Conservation (phyloP, 1,140 invertebrate genomes). For the Dufourea novaeangliae region DNA sequence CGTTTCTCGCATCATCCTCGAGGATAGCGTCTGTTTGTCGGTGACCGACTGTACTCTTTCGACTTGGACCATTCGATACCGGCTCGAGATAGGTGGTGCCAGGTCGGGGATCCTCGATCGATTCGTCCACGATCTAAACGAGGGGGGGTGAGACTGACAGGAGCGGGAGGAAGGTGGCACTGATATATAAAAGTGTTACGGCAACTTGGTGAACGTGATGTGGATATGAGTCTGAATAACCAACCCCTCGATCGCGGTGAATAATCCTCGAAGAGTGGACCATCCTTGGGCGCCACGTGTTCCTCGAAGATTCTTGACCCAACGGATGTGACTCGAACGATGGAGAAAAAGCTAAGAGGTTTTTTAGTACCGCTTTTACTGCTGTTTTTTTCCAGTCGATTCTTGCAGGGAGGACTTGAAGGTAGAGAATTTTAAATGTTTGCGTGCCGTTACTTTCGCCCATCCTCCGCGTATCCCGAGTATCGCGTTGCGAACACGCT, state of each 20-base stretch:
- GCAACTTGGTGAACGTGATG: constrained; percentile 41
- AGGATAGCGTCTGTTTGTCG: no score
- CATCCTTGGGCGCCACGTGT: constrained; percentile 4
- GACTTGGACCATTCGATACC: background rate
- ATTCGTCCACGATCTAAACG: constrained; percentile 6
- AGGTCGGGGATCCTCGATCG: constrained; percentile 34
- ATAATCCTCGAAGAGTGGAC: background rate
- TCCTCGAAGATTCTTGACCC: background rate
- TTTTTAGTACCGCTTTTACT: no score
- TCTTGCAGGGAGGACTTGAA: no score
- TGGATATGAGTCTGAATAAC: constrained; percentile 7
- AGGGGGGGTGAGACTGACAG: background rate
- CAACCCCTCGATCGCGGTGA: background rate
- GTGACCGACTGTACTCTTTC: no score
- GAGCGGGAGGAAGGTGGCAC: background rate
- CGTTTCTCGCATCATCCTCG: background rate
- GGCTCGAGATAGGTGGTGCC: constrained; percentile 7
- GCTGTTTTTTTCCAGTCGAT: background rate
- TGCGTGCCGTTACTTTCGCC: background rate
- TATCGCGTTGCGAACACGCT: constrained; percentile 14
- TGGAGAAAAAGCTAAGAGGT: no score
- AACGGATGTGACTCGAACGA: no score
- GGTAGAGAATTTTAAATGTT: background rate
- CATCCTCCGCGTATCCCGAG: constrained; percentile 40
- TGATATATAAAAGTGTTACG: no score